Evolutionary conservation across 2,113 vertebrate genomes (phyloP).

Genomic region (Melanerpes aurifrons): DNA sequence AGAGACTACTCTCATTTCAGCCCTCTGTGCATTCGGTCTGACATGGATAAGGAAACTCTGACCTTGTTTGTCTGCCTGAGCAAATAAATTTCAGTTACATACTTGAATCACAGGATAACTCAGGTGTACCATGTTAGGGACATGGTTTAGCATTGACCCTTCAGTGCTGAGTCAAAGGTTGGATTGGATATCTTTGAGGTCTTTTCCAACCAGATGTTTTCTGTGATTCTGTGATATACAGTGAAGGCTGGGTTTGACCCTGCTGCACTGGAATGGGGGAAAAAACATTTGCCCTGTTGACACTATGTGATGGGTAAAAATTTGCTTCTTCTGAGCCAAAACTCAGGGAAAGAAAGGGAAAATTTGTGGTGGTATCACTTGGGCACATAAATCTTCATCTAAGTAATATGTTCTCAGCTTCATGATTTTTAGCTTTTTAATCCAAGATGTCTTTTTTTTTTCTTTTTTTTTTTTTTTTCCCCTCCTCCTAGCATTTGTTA

Average conservation of each 20-base stretch:
- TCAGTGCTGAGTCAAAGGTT: too few relatives aligned
- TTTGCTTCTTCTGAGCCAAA: neutral
- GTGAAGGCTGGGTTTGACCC: neutral
- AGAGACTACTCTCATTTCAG: neutral
- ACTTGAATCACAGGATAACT: neutral
- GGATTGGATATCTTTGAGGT: too few relatives aligned
- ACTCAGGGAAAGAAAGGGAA: neutral
- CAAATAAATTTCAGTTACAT: neutral
- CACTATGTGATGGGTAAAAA: neutral
- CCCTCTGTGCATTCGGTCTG: neutral
- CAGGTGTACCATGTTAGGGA: neutral
- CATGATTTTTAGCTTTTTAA: conserved; percentile 60
- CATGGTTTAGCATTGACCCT: too few relatives aligned
- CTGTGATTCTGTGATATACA: neutral
- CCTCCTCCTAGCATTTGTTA: conserved; percentile 48
- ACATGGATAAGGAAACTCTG: neutral
- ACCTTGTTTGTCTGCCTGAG: neutral
- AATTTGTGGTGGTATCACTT: neutral
- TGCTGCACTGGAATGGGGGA: fast-evolving
- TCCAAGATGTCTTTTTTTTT: conserved; percentile 31
- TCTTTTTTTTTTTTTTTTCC: neutral
- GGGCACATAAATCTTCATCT: conserved; percentile 45
- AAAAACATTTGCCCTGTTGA: neutral
- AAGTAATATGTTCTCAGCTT: conserved; percentile 60
- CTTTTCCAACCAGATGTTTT: too few relatives aligned